Conservation (phyloP, 1,140 invertebrate genomes). For the Eueides isabella region DNA sequence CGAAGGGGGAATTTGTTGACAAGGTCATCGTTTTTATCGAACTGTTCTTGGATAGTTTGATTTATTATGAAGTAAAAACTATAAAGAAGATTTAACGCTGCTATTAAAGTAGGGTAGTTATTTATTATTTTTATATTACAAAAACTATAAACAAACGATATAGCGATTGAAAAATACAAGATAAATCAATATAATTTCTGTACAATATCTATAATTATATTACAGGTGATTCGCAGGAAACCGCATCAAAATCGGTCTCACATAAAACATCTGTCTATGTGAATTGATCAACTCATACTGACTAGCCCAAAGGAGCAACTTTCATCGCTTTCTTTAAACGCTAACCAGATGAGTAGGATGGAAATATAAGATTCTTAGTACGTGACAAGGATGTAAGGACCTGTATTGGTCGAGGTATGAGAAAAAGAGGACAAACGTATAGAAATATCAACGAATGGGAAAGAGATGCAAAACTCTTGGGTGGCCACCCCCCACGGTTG, state of each 20-base stretch:
- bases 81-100: not conserved
- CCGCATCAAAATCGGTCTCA: slow-evolving; percentile 40
- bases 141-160: not conserved
- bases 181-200: not conserved
- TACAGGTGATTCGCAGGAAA: slow-evolving; percentile 49
- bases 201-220: slow-evolving; percentile 26
- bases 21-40: slow-evolving; percentile 21
- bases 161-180: not conserved
- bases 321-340: slow-evolving; percentile 70
- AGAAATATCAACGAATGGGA: slow-evolving; percentile 42
- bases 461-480: slow-evolving; percentile 58
- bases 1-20: slow-evolving; percentile 28
- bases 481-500: slow-evolving; percentile 80
- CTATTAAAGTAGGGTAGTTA: not conserved
- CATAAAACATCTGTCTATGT: slow-evolving; percentile 59
- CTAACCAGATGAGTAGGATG: slow-evolving; percentile 53
- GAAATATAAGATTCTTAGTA: slow-evolving; percentile 29
- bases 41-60: slow-evolving; percentile 13
- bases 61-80: not conserved
- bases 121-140: not conserved
- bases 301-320: slow-evolving; percentile 58
- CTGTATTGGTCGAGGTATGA: slow-evolving; percentile 50
- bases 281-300: slow-evolving; percentile 44
- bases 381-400: slow-evolving; percentile 48
- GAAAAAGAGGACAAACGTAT: slow-evolving; percentile 64